Conservation (phyloP, 1,140 invertebrate genomes). For the Bombus fervidus region DNA sequence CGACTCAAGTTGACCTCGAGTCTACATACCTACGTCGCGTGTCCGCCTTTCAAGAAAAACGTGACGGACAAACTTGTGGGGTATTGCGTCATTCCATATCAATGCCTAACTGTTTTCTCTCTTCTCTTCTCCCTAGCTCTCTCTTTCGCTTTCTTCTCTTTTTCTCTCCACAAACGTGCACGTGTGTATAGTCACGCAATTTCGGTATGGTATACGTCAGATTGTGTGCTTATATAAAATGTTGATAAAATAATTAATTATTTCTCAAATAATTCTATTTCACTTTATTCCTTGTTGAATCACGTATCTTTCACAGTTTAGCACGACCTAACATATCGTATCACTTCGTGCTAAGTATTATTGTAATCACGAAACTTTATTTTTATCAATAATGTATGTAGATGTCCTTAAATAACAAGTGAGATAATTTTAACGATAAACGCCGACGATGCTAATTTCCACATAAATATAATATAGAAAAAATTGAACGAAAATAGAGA, state of each 20-base stretch:
- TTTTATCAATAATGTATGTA: no score
- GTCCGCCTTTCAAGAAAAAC: constrained; percentile 27
- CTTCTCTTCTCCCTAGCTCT: neutral
- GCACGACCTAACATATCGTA: neutral
- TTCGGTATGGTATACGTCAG: neutral
- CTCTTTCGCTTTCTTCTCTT: neutral
- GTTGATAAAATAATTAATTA: neutral
- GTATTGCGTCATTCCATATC: constrained; percentile 34
- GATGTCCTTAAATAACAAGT: neutral
- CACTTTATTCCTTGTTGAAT: neutral
- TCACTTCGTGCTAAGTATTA: neutral
- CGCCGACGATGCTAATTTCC: neutral
- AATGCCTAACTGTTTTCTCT: constrained; percentile 12
- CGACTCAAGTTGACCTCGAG: constrained; percentile 40
- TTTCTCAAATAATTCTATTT: constrained; percentile 26
- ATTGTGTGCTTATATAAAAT: neutral
- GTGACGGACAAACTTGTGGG: constrained; percentile 35
- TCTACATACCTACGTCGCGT: constrained; percentile 27
- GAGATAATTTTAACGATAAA: neutral
- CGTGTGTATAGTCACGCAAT: neutral
- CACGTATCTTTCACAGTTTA: neutral
- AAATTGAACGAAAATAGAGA: neutral
- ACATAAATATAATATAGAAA: neutral
- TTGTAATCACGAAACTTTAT: neutral
- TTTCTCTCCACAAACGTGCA: neutral